Evolutionary conservation across 2,113 vertebrate genomes (phyloP).

Genomic region (Rhagologus leucostigma): DNA sequence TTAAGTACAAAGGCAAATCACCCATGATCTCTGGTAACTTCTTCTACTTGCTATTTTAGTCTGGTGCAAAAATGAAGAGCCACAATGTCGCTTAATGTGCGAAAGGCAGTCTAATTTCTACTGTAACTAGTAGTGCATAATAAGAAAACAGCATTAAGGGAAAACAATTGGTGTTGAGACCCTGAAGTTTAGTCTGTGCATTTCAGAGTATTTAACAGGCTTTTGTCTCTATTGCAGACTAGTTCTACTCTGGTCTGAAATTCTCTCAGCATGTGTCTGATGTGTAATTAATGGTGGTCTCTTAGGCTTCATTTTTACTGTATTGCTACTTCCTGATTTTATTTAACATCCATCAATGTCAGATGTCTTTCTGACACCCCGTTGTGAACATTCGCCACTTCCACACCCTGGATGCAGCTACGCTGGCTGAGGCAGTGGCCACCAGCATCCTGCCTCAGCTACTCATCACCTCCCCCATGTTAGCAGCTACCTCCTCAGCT

Average conservation of each 20-base stretch:
- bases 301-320: background rate
- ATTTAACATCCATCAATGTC: background rate
- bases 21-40: background rate
- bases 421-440: background rate
- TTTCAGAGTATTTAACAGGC: background rate
- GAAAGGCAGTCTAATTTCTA: background rate
- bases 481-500: background rate
- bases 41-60: background rate
- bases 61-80: background rate
- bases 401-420: too few relatives aligned
- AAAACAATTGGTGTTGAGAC: background rate
- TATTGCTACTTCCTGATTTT: background rate
- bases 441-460: background rate
- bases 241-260: background rate
- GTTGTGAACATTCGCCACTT: background rate
- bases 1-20: background rate
- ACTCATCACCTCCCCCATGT: fast-evolving
- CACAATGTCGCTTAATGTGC: background rate
- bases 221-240: background rate
- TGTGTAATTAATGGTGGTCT: background rate
- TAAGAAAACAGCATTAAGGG: background rate
- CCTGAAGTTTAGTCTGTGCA: background rate
- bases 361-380: background rate
- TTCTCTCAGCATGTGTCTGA: background rate
- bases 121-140: background rate